phyloP scores from a whole-genome alignment of 1,140 invertebrate species.

The Ptiloglossa arizonensis region DNA sequence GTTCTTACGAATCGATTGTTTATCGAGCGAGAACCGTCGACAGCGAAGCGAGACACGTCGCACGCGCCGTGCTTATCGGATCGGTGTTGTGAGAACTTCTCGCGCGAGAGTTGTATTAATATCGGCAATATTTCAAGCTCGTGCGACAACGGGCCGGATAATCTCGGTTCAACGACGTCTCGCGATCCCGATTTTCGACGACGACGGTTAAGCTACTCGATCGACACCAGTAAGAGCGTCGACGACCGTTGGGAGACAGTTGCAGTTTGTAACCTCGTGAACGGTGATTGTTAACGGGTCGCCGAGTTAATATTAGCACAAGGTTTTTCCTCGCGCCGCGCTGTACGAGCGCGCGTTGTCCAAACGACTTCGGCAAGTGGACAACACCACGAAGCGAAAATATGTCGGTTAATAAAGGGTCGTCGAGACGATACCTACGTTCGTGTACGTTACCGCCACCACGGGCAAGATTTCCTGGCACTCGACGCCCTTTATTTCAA shows the following conservation, averaged over 20 bases:
- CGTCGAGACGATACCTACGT: too few relatives aligned
- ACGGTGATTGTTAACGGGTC: slow-evolving; percentile 44
- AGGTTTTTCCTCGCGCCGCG: slow-evolving; percentile 19
- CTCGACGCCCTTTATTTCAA: neutral
- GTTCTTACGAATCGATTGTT: slow-evolving; percentile 20
- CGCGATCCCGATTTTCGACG: slow-evolving; percentile 8
- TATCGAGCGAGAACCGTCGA: neutral
- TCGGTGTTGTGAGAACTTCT: slow-evolving; percentile 2
- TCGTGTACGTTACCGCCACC: too few relatives aligned
- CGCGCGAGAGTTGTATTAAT: slow-evolving; percentile 23
- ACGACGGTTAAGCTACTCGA: neutral
- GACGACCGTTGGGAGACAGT: slow-evolving; percentile 15
- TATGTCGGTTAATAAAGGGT: neutral
- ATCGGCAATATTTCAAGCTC: slow-evolving; percentile 33
- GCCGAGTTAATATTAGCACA: slow-evolving; percentile 50
- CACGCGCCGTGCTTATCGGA: slow-evolving; percentile 21
- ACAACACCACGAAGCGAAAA: too few relatives aligned
- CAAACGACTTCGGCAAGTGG: neutral
- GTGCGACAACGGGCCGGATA: slow-evolving; percentile 10
- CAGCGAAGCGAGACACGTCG: neutral
- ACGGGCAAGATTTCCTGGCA: neutral
- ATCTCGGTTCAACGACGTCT: neutral
- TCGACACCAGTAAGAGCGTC: slow-evolving; percentile 11
- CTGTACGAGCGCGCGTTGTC: neutral
- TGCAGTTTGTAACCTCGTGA: slow-evolving; percentile 18